Conservation (phyloP, 2,888 invertebrate species). For the Eupelmus urozonus region DNA sequence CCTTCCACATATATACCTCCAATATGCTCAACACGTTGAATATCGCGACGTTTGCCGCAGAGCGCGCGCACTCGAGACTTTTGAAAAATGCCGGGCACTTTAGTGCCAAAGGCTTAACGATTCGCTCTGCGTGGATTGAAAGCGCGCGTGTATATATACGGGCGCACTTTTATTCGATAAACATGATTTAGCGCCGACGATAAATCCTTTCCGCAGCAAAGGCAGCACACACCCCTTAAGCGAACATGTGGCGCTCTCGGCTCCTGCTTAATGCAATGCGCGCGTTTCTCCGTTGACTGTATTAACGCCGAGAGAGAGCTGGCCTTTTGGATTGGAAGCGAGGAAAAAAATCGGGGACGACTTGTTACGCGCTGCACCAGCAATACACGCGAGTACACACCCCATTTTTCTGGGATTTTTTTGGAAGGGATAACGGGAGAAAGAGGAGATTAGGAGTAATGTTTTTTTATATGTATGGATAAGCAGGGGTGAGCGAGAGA, state of each 20-base stretch:
- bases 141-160: not conserved
- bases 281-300: constrained; percentile 8
- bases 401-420: constrained; percentile 23
- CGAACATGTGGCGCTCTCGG: constrained; percentile 39
- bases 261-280: not conserved
- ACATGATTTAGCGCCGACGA: constrained; percentile 49
- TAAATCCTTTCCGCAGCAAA: constrained; percentile 38
- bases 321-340: constrained; percentile 35
- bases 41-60: not conserved
- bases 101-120: constrained; percentile 43
- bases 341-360: constrained; percentile 9
- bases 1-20: constrained; percentile 8
- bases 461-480: constrained; percentile 36
- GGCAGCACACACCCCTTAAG: not conserved
- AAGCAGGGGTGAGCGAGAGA: not conserved
- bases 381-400: constrained; percentile 11
- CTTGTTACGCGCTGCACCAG: constrained; percentile 26
- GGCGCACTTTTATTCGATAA: constrained; percentile 44
- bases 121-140: constrained; percentile 21
- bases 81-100: constrained; percentile 36
- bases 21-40: constrained; percentile 41
- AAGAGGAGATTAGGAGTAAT: constrained; percentile 40
- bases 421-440: not conserved
- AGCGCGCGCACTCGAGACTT: constrained; percentile 13
- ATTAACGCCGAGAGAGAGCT: constrained; percentile 10